These are phyloP conservation scores for Coluber constrictor DNA, from an alignment of 2,797 vertebrate species.

Conservation along the genomic window DNA sequence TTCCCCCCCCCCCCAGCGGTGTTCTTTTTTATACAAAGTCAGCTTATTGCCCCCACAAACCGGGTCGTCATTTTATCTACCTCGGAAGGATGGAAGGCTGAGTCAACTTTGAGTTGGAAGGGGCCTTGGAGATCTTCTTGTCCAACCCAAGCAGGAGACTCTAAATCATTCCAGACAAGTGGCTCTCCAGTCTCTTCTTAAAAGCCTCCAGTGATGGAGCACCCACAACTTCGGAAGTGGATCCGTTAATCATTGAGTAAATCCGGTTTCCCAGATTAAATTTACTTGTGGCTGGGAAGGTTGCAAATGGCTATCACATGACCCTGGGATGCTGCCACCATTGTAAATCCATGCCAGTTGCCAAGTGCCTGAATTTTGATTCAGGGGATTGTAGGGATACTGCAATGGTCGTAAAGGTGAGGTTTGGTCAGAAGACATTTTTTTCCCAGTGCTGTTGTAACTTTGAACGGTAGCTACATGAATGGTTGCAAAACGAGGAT, in stretches of 20 bases:
- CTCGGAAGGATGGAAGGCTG: no score
- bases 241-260: not conserved
- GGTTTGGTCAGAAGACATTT: not conserved
- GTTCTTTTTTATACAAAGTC: no score
- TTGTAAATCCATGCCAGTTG: not conserved
- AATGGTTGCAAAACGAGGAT: not conserved
- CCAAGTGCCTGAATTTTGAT: not conserved
- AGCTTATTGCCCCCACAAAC: no score
- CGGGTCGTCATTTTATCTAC: no score
- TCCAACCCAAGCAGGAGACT: not conserved
- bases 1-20: no score
- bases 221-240: not conserved
- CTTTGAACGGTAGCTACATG: not conserved
- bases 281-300: not conserved
- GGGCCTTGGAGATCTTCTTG: not conserved
- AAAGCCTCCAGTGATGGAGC: not conserved
- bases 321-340: not conserved
- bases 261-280: not conserved
- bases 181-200: not conserved
- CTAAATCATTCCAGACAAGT: not conserved
- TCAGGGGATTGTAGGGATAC: not conserved
- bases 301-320: not conserved
- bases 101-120: no score
- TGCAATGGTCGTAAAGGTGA: not conserved
- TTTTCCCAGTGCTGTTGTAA: not conserved